Conservation (phyloP, 1,140 invertebrate species). For the Oreohelix idahoensis region DNA sequence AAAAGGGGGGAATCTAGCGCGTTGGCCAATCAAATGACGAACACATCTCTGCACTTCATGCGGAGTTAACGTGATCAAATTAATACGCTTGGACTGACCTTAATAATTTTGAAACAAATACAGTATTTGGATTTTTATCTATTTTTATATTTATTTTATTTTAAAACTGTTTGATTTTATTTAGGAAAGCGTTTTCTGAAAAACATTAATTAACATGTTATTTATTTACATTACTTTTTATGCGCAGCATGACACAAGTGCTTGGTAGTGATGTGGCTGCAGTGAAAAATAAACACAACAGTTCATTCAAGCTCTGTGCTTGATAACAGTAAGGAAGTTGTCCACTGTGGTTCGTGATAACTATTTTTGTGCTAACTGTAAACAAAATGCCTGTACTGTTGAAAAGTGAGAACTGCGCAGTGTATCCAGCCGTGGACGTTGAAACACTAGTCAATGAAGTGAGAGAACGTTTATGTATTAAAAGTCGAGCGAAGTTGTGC, state of each 20-base stretch:
- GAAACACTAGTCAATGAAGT: slow-evolving; percentile 44
- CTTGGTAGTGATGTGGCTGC: not conserved
- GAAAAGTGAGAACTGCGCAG: not conserved
- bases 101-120: too few relatives aligned
- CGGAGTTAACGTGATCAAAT: not conserved
- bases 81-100: not conserved
- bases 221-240: too few relatives aligned
- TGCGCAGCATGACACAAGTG: not conserved
- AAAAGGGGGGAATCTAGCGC: not conserved
- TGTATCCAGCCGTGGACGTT: slow-evolving; percentile 30
- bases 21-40: not conserved
- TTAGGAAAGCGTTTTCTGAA: too few relatives aligned
- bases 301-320: slow-evolving; percentile 17
- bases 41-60: not conserved
- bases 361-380: too few relatives aligned
- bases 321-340: too few relatives aligned
- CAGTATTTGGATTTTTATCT: too few relatives aligned
- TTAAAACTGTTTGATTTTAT: too few relatives aligned
- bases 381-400: not conserved
- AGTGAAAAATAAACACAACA: slow-evolving; percentile 1
- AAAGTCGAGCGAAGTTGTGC: slow-evolving; percentile 46
- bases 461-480: slow-evolving; percentile 45
- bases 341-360: too few relatives aligned
- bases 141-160: too few relatives aligned
- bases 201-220: too few relatives aligned